phyloP scores from a whole-genome alignment of 2,113 vertebrate species.

The Diadophis punctatus region DNA sequence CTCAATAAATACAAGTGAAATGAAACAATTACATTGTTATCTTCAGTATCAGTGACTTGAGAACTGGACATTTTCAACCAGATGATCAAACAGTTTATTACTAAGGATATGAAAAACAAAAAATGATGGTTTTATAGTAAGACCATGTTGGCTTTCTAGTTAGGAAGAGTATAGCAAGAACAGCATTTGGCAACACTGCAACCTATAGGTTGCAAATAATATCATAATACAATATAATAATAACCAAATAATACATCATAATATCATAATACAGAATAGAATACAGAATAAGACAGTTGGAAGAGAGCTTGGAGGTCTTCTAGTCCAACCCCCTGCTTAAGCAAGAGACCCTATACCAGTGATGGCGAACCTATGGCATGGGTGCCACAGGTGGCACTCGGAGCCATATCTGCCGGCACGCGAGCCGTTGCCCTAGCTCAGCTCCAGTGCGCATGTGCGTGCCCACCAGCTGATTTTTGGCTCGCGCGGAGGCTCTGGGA shows the following conservation, averaged over 20 bases:
- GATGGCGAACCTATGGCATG: too few relatives aligned
- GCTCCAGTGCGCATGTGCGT: too few relatives aligned
- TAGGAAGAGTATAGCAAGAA: not conserved
- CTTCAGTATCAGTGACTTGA: not conserved
- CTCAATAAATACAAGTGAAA: not conserved
- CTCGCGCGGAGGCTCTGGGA: too few relatives aligned
- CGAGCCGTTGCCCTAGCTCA: too few relatives aligned
- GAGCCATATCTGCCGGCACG: too few relatives aligned
- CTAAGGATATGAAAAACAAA: not conserved
- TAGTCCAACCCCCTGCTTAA: not conserved
- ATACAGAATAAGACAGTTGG: not conserved
- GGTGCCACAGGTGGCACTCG: too few relatives aligned
- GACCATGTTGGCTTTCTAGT: not conserved
- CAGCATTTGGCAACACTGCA: not conserved
- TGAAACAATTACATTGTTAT: not conserved
- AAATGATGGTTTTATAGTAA: not conserved
- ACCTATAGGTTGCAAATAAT: not conserved
- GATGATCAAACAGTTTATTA: not conserved
- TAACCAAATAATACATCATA: too few relatives aligned
- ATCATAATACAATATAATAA: too few relatives aligned
- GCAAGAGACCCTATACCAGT: too few relatives aligned
- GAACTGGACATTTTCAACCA: not conserved
- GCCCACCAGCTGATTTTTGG: too few relatives aligned
- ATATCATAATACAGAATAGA: not conserved
- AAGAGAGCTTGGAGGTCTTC: not conserved